These are phyloP conservation scores for Drosophila mulleri DNA, from an alignment of 2,888 invertebrate genomes.

Conservation along the genomic window DNA sequence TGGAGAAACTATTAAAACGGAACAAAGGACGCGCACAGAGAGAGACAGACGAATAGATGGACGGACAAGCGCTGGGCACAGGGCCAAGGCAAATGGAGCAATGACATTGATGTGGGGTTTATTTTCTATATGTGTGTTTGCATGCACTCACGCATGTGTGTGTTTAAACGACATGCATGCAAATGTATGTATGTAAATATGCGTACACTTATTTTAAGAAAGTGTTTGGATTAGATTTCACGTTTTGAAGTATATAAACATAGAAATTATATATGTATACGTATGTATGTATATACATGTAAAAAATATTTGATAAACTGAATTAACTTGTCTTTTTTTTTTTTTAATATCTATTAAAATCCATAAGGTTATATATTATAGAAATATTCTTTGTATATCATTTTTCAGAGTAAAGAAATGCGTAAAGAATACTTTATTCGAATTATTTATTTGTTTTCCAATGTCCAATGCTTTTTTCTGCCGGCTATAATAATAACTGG, in stretches of 20 bases:
- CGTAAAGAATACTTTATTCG: too few species aligned
- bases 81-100: constrained; percentile 76
- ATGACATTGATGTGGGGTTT: constrained; percentile 52
- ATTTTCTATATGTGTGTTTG: constrained; percentile 21
- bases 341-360: too few species aligned
- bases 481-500: constrained; percentile 6
- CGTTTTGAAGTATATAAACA: constrained; percentile 3
- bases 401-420: too few species aligned
- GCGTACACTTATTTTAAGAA: constrained; percentile 10
- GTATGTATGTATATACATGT: too few species aligned
- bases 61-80: constrained; percentile 59
- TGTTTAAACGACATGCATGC: background rate
- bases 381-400: too few species aligned
- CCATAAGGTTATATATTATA: too few species aligned
- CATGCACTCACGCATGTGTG: background rate
- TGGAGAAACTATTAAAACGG: constrained; percentile 60
- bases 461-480: background rate
- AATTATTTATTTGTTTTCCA: too few species aligned
- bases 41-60: background rate
- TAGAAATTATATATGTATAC: background rate
- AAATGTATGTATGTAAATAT: background rate
- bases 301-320: too few species aligned
- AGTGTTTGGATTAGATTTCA: constrained; percentile 17
- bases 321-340: too few species aligned
- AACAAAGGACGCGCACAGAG: constrained; percentile 47